Evolutionary conservation across 2,113 vertebrate species (phyloP).

Genomic region (Polypterus bichir): DNA sequence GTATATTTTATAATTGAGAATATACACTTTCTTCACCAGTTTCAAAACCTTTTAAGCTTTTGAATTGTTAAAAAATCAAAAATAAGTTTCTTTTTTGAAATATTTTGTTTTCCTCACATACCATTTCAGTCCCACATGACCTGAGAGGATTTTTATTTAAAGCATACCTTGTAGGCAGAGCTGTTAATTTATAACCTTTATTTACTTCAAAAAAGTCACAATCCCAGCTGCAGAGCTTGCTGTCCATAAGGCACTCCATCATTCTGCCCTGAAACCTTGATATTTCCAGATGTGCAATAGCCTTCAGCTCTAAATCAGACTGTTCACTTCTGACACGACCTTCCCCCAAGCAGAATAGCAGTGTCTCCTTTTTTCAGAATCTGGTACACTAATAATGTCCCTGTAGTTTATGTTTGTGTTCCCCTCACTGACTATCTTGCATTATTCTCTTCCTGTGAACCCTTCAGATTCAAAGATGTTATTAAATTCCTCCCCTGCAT

Average conservation of each 20-base stretch:
- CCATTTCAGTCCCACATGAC: not conserved
- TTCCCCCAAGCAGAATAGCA: slow-evolving; percentile 22
- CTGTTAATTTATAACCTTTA: slow-evolving; percentile 26
- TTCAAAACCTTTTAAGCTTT: too few relatives aligned
- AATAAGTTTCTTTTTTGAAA: too few relatives aligned
- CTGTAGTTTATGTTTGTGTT: not conserved
- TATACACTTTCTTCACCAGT: too few relatives aligned
- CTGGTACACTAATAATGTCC: not conserved
- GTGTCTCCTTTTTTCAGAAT: not conserved
- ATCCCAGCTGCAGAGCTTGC: slow-evolving; percentile 22
- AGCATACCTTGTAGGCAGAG: slow-evolving; percentile 4
- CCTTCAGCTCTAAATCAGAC: slow-evolving; percentile 24
- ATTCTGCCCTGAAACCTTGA: slow-evolving; percentile 21
- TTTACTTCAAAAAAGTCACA: slow-evolving; percentile 13
- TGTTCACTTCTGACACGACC: slow-evolving; percentile 21
- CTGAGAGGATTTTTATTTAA: slow-evolving; percentile 1
- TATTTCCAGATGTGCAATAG: slow-evolving; percentile 26
- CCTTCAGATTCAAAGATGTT: too few relatives aligned
- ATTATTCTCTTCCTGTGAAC: too few relatives aligned
- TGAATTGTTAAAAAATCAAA: too few relatives aligned
- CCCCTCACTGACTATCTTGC: too few relatives aligned
- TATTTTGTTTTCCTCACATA: not conserved
- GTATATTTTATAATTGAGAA: too few relatives aligned
- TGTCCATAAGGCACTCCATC: slow-evolving; percentile 21
- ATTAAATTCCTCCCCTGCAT: too few relatives aligned